These are phyloP conservation scores for Ochlodes sylvanus DNA, from an alignment of 2,888 invertebrate genomes.

Conservation along the genomic window DNA sequence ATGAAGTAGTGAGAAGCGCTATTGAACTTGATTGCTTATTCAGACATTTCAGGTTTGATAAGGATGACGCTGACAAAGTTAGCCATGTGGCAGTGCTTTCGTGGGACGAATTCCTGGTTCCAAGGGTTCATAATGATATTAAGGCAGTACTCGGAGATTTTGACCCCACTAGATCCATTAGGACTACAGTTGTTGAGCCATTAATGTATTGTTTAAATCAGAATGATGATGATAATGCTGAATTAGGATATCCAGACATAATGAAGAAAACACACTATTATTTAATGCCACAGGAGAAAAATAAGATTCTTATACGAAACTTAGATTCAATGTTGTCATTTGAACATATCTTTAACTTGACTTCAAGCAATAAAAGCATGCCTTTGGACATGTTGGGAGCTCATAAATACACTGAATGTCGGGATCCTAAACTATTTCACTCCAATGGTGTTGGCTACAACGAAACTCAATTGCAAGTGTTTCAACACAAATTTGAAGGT, in stretches of 20 bases:
- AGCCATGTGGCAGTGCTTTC: constrained; percentile 84
- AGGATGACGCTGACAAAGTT: constrained; percentile 75
- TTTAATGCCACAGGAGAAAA: constrained; percentile 60
- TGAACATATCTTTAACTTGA: constrained; percentile 71
- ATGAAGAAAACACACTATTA: constrained; percentile 79
- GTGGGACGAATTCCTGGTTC: constrained; percentile 88
- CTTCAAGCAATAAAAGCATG: constrained; percentile 57
- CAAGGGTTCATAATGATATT: constrained; percentile 83
- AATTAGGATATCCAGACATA: constrained; percentile 70
- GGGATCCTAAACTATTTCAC: constrained; percentile 67
- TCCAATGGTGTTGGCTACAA: constrained; percentile 68
- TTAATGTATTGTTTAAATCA: constrained; percentile 77
- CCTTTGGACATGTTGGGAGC: constrained; percentile 68
- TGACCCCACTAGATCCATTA: constrained; percentile 71
- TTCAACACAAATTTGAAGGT: constrained; percentile 80
- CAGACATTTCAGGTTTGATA: constrained; percentile 83
- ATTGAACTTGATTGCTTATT: constrained; percentile 88
- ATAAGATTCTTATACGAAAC: constrained; percentile 66
- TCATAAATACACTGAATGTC: constrained; percentile 80
- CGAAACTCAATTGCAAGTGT: constrained; percentile 76
- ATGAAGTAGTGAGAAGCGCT: constrained; percentile 76
- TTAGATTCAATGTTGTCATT: constrained; percentile 75
- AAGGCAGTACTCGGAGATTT: constrained; percentile 82
- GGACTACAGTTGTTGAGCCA: constrained; percentile 63
- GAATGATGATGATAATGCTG: constrained; percentile 73